phyloP scores from a whole-genome alignment of 2,888 invertebrate species.

The Netelia virgata region DNA sequence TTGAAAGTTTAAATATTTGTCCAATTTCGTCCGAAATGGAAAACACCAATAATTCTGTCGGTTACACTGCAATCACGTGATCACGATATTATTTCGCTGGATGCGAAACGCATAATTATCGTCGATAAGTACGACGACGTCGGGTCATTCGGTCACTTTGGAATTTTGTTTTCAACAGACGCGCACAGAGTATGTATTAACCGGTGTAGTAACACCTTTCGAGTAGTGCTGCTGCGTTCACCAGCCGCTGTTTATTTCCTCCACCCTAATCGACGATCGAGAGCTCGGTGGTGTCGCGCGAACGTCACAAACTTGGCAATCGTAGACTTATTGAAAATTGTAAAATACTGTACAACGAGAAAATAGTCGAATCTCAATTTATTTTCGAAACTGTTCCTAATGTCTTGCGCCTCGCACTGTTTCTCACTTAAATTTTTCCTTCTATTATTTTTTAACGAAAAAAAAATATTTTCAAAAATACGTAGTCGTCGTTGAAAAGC shows the following conservation, averaged over 20 bases:
- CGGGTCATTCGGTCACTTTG: constrained; percentile 45
- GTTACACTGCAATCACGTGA: constrained; percentile 61
- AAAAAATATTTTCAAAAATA: constrained; percentile 11
- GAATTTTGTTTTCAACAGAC: neutral
- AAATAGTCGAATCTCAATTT: neutral
- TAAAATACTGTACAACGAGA: neutral
- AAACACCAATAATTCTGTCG: constrained; percentile 45
- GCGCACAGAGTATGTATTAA: neutral
- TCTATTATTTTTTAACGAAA: neutral
- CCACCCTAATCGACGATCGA: constrained; percentile 13
- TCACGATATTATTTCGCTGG: constrained; percentile 60
- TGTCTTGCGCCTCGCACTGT: neutral
- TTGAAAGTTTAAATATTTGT: constrained; percentile 65
- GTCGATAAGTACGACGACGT: constrained; percentile 55
- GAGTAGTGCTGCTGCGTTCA: constrained; percentile 3
- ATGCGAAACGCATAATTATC: constrained; percentile 60
- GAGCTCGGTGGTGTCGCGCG: constrained; percentile 6
- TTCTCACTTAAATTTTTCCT: constrained; percentile 1
- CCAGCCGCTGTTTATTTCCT: neutral
- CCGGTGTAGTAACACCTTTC: neutral
- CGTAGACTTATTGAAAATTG: neutral
- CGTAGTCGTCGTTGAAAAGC: constrained; percentile 45
- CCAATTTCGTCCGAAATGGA: constrained; percentile 50
- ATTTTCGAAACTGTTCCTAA: neutral
- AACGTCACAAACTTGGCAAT: constrained; percentile 49